phyloP scores from a whole-genome alignment of 2,888 invertebrate species.

The Tetragonisca angustula region DNA sequence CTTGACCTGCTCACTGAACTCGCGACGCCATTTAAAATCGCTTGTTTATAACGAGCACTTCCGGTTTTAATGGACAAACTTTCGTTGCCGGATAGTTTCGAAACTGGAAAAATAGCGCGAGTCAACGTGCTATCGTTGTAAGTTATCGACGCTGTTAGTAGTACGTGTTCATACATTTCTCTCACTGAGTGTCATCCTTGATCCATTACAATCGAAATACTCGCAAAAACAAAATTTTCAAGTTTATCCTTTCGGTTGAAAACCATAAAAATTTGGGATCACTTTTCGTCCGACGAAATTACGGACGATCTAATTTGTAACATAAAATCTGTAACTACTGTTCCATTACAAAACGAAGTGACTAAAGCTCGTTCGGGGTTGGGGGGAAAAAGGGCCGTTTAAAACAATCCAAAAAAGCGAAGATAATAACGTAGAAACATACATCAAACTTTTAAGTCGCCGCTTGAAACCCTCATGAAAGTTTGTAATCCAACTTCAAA shows the following conservation, averaged over 20 bases:
- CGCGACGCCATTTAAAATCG: conserved; percentile 21
- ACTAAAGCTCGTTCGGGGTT: no score
- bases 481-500: not conserved
- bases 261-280: not conserved
- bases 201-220: not conserved
- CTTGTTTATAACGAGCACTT: conserved; percentile 21
- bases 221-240: not conserved
- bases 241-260: not conserved
- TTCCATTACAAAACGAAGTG: not conserved
- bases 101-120: not conserved
- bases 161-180: not conserved
- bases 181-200: not conserved
- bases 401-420: not conserved
- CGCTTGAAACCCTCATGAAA: not conserved
- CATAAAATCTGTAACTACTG: no score
- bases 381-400: not conserved
- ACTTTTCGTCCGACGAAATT: not conserved
- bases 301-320: no score
- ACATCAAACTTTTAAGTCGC: not conserved
- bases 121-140: not conserved
- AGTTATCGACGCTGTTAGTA: not conserved
- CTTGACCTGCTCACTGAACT: conserved; percentile 8
- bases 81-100: not conserved
- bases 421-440: not conserved
- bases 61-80: conserved; percentile 31